Conservation (phyloP, 2,113 vertebrate species). For the Callipepla squamata region DNA sequence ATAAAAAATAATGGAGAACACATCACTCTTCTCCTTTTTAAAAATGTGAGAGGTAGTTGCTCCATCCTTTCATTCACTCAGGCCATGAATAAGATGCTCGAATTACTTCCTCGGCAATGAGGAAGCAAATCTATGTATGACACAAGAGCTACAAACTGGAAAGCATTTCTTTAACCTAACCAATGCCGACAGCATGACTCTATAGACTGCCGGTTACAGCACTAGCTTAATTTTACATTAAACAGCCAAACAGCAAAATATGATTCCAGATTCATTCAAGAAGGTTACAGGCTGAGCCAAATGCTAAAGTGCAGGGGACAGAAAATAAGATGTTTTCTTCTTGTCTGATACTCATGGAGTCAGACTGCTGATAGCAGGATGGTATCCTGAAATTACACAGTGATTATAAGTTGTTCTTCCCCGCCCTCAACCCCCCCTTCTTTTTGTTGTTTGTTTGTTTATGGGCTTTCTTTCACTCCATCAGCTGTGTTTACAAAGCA, state of each 20-base stretch:
- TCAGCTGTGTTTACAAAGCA: neutral
- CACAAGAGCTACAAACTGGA: neutral
- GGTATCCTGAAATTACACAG: neutral
- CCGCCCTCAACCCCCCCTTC: no score
- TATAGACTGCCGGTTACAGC: neutral
- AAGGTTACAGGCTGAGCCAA: neutral
- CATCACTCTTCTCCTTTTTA: conserved; percentile 4
- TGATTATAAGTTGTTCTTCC: neutral
- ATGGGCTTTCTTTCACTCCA: neutral
- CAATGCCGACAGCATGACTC: neutral
- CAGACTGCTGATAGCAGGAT: neutral
- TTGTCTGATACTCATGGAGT: neutral
- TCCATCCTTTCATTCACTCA: neutral
- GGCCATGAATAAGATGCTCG: neutral
- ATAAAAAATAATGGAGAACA: neutral
- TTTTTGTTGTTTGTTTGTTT: neutral
- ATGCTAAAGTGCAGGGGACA: neutral
- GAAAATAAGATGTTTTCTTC: neutral
- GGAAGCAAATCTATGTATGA: neutral
- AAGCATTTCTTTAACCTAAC: neutral
- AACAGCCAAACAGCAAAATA: neutral
- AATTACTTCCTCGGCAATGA: conserved; percentile 11
- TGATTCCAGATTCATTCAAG: neutral
- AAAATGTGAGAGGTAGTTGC: neutral
- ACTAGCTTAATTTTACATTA: neutral